Percentiles rank a stretch among this genome's conserved stretches.
These are phyloP conservation scores for Otis tarda DNA, from an alignment of 2,113 vertebrate genomes.

Conservation along the genomic window DNA sequence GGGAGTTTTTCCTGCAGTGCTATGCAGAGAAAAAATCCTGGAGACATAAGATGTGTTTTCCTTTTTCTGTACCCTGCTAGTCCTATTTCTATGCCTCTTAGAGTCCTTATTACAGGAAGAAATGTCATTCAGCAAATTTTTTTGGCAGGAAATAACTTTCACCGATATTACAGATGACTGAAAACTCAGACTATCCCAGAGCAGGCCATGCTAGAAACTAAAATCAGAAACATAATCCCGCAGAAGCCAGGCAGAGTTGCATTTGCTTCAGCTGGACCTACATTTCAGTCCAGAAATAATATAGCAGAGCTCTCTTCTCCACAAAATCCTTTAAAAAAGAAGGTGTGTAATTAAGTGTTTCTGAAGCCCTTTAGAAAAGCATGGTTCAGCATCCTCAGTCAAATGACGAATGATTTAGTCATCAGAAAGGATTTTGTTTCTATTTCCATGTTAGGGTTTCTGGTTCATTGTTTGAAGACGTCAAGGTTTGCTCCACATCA, in stretches of 20 bases:
- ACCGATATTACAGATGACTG: background rate
- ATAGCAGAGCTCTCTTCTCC: background rate
- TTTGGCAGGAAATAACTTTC: background rate
- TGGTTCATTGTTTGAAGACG: background rate
- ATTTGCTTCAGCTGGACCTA: background rate
- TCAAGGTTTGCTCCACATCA: background rate
- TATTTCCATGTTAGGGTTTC: background rate
- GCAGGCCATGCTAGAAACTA: background rate
- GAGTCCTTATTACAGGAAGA: background rate
- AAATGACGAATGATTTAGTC: background rate
- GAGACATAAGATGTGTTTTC: background rate
- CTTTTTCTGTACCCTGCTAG: background rate
- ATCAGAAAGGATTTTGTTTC: background rate
- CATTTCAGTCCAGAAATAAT: constrained; percentile 6
- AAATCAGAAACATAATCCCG: background rate
- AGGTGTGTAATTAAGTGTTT: background rate
- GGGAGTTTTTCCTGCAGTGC: background rate
- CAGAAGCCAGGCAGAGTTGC: background rate
- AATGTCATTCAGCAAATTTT: background rate
- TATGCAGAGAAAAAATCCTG: background rate
- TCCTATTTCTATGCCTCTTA: background rate
- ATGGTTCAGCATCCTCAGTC: background rate
- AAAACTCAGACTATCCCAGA: background rate
- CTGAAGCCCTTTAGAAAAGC: background rate
- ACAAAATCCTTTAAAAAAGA: background rate